phyloP scores from a whole-genome alignment of 1,140 invertebrate species.

The Drosophila subpulchrella region DNA sequence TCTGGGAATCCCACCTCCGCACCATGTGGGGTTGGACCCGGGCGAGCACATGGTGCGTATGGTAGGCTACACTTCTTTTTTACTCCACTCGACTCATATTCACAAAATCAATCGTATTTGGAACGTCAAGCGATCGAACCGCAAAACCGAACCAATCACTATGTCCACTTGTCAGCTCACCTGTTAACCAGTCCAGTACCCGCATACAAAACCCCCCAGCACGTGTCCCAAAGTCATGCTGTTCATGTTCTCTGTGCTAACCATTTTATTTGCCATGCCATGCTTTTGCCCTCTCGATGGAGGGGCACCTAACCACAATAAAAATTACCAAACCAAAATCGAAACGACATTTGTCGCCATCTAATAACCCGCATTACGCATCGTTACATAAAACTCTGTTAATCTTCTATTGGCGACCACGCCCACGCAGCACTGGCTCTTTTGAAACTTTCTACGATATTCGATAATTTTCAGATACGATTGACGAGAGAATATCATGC shows the following conservation, averaged over 20 bases:
- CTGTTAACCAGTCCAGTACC: constrained; percentile 48
- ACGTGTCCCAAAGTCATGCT: constrained; percentile 39
- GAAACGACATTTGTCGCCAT: constrained; percentile 36
- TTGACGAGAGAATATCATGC: constrained; percentile 85
- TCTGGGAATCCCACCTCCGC: constrained; percentile 89
- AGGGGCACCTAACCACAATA: constrained; percentile 42
- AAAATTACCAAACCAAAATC: constrained; percentile 9
- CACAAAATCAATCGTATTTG: constrained; percentile 85
- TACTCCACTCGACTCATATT: constrained; percentile 75
- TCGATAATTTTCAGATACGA: constrained; percentile 85
- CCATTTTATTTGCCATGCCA: constrained; percentile 54
- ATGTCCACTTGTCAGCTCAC: constrained; percentile 57
- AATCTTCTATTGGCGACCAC: constrained; percentile 45
- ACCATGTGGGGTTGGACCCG: constrained; percentile 87
- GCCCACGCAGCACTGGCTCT: constrained; percentile 74
- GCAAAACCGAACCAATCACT: constrained; percentile 66
- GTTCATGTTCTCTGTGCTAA: constrained; percentile 57
- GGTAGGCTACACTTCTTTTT: constrained; percentile 86
- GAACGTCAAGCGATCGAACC: constrained; percentile 63
- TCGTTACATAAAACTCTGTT: constrained; percentile 51
- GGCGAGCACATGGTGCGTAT: constrained; percentile 87
- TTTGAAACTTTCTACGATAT: constrained; percentile 83
- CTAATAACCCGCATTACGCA: constrained; percentile 54
- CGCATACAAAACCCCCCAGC: constrained; percentile 34
- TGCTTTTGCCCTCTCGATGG: constrained; percentile 21